phyloP scores from a whole-genome alignment of 53 echinoderm and acorn worm genomes.

The Echinometra lucunter region DNA sequence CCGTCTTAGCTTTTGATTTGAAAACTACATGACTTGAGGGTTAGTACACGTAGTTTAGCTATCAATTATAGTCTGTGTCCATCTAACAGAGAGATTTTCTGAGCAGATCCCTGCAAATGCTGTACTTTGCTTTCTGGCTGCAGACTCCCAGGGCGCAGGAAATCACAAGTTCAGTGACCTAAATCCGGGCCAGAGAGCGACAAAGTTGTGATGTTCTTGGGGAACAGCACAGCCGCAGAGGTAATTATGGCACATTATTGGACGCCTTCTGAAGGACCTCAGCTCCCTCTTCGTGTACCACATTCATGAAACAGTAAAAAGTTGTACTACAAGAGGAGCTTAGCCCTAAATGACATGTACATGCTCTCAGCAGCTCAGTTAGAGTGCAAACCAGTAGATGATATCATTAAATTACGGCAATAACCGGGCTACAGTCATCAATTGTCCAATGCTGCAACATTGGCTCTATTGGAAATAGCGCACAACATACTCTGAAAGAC shows the following conservation, averaged over 20 bases:
- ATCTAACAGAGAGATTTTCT: background rate
- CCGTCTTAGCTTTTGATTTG: no score
- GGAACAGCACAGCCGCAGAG: background rate
- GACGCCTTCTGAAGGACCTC: slow-evolving; percentile 17
- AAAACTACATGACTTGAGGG: no score
- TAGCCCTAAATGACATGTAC: background rate
- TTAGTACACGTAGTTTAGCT: no score
- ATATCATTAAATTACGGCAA: background rate
- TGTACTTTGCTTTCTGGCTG: background rate
- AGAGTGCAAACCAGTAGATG: background rate
- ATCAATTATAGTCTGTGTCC: background rate
- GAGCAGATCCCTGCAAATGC: background rate
- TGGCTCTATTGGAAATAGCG: background rate
- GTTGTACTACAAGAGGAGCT: background rate
- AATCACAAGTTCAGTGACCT: slow-evolving; percentile 33
- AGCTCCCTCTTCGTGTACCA: background rate
- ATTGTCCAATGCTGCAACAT: background rate
- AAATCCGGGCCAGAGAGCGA: background rate
- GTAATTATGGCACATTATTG: slow-evolving; percentile 17
- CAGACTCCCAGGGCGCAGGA: background rate
- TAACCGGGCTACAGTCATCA: background rate
- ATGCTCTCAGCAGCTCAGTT: background rate
- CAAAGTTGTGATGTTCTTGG: background rate
- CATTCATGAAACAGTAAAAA: background rate
- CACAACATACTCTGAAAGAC: background rate